Conservation (phyloP, 2,888 invertebrate genomes). For the Eupithecia insigniata region DNA sequence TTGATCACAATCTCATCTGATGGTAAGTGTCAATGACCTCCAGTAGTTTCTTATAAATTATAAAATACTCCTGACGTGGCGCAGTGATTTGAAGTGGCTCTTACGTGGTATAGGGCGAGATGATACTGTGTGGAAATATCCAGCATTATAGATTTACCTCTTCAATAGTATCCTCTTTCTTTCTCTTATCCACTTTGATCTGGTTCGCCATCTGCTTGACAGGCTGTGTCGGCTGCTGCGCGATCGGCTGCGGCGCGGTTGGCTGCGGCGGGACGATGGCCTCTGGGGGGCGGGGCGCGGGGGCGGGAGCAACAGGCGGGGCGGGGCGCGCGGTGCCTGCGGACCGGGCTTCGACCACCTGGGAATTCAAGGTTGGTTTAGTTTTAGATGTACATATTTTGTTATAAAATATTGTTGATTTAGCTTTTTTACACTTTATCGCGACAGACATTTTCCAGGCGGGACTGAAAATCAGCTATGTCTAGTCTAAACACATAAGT, state of each 20-base stretch:
- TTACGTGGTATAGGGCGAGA: too few relatives aligned
- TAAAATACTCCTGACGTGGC: too few relatives aligned
- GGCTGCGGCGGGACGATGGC: background rate
- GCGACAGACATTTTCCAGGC: too few relatives aligned
- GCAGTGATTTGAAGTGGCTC: too few relatives aligned
- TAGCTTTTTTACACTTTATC: too few relatives aligned
- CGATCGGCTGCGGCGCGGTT: background rate
- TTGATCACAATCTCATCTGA: too few relatives aligned
- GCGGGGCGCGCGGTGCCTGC: conserved; percentile 20
- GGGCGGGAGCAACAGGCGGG: conserved; percentile 28
- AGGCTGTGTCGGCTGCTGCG: conserved; percentile 1
- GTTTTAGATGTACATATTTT: background rate
- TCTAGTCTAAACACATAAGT: too few relatives aligned
- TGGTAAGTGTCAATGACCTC: too few relatives aligned
- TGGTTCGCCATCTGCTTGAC: conserved; percentile 11
- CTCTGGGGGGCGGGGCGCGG: conserved; percentile 29
- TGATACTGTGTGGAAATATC: too few relatives aligned
- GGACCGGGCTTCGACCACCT: conserved; percentile 32
- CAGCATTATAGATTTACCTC: conserved; percentile 45
- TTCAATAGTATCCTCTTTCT: conserved; percentile 59
- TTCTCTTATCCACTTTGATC: conserved; percentile 42
- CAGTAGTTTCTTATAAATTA: too few relatives aligned
- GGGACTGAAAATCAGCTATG: too few relatives aligned
- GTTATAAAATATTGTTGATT: too few relatives aligned
- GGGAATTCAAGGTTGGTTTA: background rate